These are phyloP conservation scores for Scaptomyza graminum DNA, from an alignment of 1,140 invertebrate genomes.

Conservation along the genomic window DNA sequence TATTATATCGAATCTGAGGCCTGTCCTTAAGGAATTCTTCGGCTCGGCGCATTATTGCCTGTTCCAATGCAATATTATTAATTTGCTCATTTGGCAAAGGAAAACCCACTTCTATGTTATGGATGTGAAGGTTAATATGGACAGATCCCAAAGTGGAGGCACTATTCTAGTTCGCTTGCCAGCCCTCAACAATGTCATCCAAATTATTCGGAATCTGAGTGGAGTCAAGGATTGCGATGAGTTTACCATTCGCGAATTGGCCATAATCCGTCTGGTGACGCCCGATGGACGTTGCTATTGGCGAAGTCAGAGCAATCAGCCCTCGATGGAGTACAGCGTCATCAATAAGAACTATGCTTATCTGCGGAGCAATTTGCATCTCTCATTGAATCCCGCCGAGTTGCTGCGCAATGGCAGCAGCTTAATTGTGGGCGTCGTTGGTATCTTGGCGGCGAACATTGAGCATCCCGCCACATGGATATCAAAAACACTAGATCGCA, in stretches of 20 bases:
- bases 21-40: constrained; percentile 55
- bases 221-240: constrained; percentile 23
- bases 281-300: constrained; percentile 55
- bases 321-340: constrained; percentile 44
- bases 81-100: constrained; percentile 66
- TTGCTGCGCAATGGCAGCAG: constrained; percentile 54
- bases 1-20: constrained; percentile 45
- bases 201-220: constrained; percentile 53
- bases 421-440: constrained; percentile 60
- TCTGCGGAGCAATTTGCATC: constrained; percentile 57
- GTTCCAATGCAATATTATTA: constrained; percentile 39
- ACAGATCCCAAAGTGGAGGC: constrained; percentile 23
- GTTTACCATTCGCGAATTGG: constrained; percentile 65
- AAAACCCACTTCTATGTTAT: constrained; percentile 54
- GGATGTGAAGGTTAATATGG: constrained; percentile 54
- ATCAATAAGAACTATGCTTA: constrained; percentile 71
- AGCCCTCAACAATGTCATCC: constrained; percentile 57
- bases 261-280: constrained; percentile 60
- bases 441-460: constrained; percentile 74
- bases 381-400: constrained; percentile 45
- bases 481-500: constrained; percentile 53
- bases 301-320: constrained; percentile 42
- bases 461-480: constrained; percentile 74
- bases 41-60: constrained; percentile 53
- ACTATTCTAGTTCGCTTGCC: constrained; percentile 57